phyloP scores from a whole-genome alignment of 2,888 invertebrate species.

The Cataglyphis livida region DNA sequence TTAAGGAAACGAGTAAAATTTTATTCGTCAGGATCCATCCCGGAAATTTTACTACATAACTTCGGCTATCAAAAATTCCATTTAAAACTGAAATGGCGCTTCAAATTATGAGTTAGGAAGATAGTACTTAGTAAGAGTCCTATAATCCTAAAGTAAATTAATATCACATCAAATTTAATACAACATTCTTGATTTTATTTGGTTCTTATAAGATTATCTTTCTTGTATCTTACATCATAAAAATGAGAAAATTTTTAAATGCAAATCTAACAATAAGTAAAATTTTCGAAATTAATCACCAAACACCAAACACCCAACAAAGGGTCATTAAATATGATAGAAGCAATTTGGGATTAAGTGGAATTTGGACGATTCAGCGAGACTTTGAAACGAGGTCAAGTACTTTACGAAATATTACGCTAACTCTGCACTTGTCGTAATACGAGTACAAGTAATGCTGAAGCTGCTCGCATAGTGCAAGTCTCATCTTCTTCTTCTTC shows the following conservation, averaged over 20 bases:
- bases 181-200: not conserved
- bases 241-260: not conserved
- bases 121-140: not conserved
- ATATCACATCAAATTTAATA: not conserved
- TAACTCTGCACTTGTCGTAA: constrained; percentile 2
- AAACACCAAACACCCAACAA: constrained; percentile 5
- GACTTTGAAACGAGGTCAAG: constrained; percentile 8
- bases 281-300: not conserved
- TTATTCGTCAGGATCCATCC: constrained; percentile 26
- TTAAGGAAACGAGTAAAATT: constrained; percentile 28
- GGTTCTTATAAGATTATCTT: not conserved
- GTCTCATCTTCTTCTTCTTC: not conserved
- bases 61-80: constrained; percentile 20
- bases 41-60: constrained; percentile 24
- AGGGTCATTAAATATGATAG: constrained; percentile 15
- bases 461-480: not conserved
- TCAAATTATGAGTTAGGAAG: constrained; percentile 3
- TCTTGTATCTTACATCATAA: not conserved
- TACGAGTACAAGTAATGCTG: not conserved
- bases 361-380: constrained; percentile 14
- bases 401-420: constrained; percentile 29
- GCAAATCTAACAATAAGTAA: not conserved
- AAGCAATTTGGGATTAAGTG: not conserved
- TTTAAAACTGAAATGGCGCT: not conserved
- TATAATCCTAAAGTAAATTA: not conserved